Conservation (phyloP, 2,113 vertebrate species). For the Pristiophorus japonicus region DNA sequence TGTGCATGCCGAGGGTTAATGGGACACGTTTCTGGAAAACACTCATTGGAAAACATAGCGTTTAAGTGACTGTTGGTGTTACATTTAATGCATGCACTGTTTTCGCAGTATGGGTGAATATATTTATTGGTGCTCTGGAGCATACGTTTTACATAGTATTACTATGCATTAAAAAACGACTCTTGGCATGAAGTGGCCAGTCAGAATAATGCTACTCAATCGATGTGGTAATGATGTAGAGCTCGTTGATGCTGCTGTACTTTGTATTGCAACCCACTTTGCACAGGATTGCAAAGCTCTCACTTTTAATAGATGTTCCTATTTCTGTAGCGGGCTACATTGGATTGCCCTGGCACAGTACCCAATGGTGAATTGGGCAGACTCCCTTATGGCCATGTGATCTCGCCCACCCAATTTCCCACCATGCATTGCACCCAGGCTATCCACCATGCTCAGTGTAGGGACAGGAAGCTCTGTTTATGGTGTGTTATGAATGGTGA, state of each 20-base stretch:
- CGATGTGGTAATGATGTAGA: background rate
- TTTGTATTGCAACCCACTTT: background rate
- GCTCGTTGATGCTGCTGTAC: background rate
- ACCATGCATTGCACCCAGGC: background rate
- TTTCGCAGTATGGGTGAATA: background rate
- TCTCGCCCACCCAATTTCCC: background rate
- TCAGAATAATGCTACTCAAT: background rate
- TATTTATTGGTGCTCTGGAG: background rate
- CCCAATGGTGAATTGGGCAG: background rate
- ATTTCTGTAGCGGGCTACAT: background rate
- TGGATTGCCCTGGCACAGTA: background rate
- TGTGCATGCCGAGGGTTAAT: background rate
- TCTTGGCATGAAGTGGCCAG: background rate
- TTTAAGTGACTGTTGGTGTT: too few relatives aligned
- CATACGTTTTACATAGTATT: background rate
- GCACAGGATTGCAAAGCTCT: background rate
- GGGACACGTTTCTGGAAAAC: background rate
- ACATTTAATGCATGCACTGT: background rate
- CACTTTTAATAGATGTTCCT: background rate
- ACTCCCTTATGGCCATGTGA: background rate
- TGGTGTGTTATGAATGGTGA: background rate
- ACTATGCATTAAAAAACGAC: background rate
- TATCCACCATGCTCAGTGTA: background rate
- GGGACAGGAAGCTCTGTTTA: background rate
- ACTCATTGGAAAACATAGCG: background rate